Base-by-base conservation (phyloP, 2,797 vertebrate species). In the Onychomys leucogaster region DNA sequence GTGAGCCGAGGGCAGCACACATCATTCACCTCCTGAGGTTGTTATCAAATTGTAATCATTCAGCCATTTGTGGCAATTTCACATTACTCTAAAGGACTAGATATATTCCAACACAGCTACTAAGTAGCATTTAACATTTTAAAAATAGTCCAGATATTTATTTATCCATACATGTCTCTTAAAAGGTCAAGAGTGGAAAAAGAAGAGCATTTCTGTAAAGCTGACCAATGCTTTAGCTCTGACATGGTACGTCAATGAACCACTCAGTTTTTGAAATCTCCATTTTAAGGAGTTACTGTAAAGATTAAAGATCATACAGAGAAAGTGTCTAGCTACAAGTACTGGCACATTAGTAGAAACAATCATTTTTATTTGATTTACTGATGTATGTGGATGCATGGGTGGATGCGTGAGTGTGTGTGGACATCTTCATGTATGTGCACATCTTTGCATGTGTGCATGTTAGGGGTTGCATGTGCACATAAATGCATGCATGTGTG, bases 291-390 rank as follows among this genome's bases (percentile, higher is more conserved):
- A 88, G 63, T 43, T 75, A 57, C 11, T 84, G 61, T 92, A 27
- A 96, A 61, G 34, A 73, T 97, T 65, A 91, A 75, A 90, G 57
- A 46, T 55, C 57, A 80, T 55, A 43, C 34, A 80, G 1, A 65
- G 17, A 71, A 87, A 92, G 19, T 71, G 32, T 57, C 57, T 83
- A 84, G 16, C 29, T 87, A 91, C 85, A 88, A 41, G 11, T 69
- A 12, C 46, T 63, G 59, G 27, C 21, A 69, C 32, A 67, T 55
- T 41, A 87, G 61, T 57, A 90, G 13, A 71, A 29, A 63, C 0
- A 37, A 94, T 61, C 89, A 34, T 73, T 93, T 85, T 88, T 32
- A 43, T 32, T 57, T 88, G 27, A 21, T 57, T 86, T 85, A 13
- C 19, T 52, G 32, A 25, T 52, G 32, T 14, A 16, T 63, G 17